Percentiles rank a stretch among this genome's conserved stretches.
phyloP scores from a whole-genome alignment of 2,113 vertebrate genomes.

The Hemibagrus wyckioides region DNA sequence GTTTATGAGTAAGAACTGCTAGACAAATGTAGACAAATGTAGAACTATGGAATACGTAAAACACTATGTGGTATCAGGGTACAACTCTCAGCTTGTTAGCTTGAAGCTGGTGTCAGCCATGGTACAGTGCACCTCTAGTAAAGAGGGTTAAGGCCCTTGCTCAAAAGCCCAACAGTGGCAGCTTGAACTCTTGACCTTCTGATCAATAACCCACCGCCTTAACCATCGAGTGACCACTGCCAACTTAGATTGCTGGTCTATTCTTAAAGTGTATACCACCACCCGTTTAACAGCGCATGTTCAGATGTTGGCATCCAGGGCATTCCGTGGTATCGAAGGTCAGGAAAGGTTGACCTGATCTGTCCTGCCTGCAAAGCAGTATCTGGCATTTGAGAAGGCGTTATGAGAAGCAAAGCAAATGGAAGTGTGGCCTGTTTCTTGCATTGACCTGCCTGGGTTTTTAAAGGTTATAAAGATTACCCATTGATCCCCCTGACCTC shows the following conservation, averaged over 20 bases:
- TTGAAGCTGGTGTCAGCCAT: too few relatives aligned
- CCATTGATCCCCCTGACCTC: background rate
- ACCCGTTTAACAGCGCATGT: background rate
- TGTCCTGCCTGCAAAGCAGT: background rate
- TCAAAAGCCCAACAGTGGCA: too few relatives aligned
- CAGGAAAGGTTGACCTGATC: background rate
- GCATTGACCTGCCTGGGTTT: background rate
- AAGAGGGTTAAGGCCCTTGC: too few relatives aligned
- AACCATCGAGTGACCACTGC: too few relatives aligned
- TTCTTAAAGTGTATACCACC: background rate
- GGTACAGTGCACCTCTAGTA: too few relatives aligned
- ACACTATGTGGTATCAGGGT: background rate
- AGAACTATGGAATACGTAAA: background rate
- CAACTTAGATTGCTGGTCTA: background rate
- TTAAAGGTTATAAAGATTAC: background rate
- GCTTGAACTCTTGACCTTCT: too few relatives aligned
- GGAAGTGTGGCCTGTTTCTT: background rate
- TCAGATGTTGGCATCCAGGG: background rate
- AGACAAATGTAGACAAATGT: too few relatives aligned
- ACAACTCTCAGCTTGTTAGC: too few relatives aligned
- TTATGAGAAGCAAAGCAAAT: background rate
- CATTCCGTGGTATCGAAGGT: background rate
- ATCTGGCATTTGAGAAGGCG: background rate
- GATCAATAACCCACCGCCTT: too few relatives aligned
- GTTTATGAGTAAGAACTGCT: background rate